These are phyloP conservation scores for Campodea augens DNA, from an alignment of 1,140 invertebrate species.

Conservation along the genomic window DNA sequence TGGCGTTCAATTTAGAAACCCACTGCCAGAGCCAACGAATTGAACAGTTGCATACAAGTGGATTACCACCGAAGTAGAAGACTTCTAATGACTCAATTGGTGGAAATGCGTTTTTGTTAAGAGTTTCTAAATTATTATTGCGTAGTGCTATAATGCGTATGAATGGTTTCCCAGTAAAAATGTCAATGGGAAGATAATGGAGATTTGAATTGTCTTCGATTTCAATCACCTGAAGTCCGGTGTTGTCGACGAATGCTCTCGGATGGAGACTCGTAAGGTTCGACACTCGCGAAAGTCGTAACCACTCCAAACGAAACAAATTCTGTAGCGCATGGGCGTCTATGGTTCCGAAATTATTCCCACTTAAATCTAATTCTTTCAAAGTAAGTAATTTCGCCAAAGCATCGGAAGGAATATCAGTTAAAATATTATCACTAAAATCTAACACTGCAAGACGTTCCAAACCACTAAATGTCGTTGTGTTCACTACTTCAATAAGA, in stretches of 20 bases:
- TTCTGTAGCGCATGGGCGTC: neutral
- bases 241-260: neutral
- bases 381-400: neutral
- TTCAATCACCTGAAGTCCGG: neutral
- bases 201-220: neutral
- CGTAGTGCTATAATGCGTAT: neutral
- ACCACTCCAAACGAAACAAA: neutral
- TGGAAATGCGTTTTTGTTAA: neutral
- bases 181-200: neutral
- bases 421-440: neutral
- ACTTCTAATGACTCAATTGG: neutral
- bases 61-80: neutral
- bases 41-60: neutral
- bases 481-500: neutral
- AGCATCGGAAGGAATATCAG: neutral
- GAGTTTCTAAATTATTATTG: neutral
- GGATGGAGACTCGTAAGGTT: neutral
- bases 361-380: neutral
- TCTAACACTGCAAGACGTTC: neutral
- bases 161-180: neutral
- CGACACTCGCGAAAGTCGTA: neutral
- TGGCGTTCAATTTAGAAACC: neutral
- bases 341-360: neutral
- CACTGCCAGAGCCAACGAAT: neutral
- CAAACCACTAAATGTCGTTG: neutral